phyloP scores from a whole-genome alignment of 2,888 invertebrate species.

The Dicyrtomina minuta region DNA sequence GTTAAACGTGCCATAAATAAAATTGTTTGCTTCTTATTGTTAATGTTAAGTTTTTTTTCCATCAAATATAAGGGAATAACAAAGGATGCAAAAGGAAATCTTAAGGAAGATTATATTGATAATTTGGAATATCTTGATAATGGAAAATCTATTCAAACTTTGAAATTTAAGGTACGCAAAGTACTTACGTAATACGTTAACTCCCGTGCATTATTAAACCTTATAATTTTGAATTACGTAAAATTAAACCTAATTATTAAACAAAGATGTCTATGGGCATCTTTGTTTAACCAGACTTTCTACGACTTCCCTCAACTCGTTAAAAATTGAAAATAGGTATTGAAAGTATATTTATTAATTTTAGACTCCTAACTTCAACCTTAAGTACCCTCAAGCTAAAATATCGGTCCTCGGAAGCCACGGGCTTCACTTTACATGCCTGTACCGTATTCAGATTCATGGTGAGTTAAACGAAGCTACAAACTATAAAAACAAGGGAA shows the following conservation, averaged over 20 bases:
- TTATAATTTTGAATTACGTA: no score
- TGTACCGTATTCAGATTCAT: slow-evolving; percentile 27
- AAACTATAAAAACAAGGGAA: neutral
- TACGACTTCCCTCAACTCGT: no score
- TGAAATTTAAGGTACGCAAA: slow-evolving; percentile 4
- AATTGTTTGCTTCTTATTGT: no score
- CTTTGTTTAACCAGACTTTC: no score
- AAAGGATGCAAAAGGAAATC: neutral
- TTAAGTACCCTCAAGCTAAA: slow-evolving; percentile 13
- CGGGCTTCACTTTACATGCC: slow-evolving; percentile 28
- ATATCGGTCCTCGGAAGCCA: slow-evolving; percentile 11
- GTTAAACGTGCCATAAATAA: no score
- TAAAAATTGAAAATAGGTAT: neutral
- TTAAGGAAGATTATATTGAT: slow-evolving; percentile 8
- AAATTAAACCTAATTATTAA: neutral
- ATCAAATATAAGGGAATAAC: slow-evolving; percentile 23
- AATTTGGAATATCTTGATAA: slow-evolving; percentile 29
- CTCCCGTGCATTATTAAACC: no score
- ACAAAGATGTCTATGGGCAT: no score
- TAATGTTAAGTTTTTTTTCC: no score
- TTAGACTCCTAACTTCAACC: slow-evolving; percentile 3
- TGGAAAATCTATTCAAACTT: slow-evolving; percentile 13
- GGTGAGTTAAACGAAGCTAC: neutral
- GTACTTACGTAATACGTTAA: neutral
- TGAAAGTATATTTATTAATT: neutral